These are phyloP conservation scores for Varanus komodoensis DNA, from an alignment of 2,113 vertebrate genomes.

Conservation along the genomic window DNA sequence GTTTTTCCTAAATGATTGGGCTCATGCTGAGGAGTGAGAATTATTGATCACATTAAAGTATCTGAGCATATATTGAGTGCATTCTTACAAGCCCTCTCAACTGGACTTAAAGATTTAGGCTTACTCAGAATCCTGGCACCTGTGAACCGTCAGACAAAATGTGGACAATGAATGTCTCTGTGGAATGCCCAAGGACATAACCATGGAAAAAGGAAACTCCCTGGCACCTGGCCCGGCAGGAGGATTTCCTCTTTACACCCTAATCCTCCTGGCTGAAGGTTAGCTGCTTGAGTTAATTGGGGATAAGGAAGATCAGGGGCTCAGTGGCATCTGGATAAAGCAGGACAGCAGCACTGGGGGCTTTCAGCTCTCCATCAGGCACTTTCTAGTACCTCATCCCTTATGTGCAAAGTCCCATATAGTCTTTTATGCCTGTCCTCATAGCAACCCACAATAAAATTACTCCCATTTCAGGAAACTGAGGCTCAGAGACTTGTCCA, in stretches of 20 bases:
- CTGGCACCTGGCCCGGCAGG: neutral
- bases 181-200: neutral
- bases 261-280: neutral
- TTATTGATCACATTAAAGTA: neutral
- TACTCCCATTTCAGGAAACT: neutral
- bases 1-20: neutral
- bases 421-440: neutral
- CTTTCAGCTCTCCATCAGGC: neutral
- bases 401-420: neutral
- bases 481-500: neutral
- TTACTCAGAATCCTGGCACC: neutral
- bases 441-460: neutral
- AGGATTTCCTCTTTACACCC: neutral
- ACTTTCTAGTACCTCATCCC: neutral
- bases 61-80: neutral
- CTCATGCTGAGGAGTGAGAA: too few species aligned
- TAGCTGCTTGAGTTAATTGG: slow-evolving; percentile 28
- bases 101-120: neutral
- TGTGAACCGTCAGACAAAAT: neutral
- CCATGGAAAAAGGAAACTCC: neutral
- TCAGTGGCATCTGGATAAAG: neutral
- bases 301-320: neutral
- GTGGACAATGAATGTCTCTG: neutral
- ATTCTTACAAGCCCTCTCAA: neutral
- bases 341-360: too few species aligned